Percentiles rank a stretch among this genome's conserved stretches.
Conservation (phyloP, 92 coral and sea anemone species). For the Paramuricea clavata region DNA sequence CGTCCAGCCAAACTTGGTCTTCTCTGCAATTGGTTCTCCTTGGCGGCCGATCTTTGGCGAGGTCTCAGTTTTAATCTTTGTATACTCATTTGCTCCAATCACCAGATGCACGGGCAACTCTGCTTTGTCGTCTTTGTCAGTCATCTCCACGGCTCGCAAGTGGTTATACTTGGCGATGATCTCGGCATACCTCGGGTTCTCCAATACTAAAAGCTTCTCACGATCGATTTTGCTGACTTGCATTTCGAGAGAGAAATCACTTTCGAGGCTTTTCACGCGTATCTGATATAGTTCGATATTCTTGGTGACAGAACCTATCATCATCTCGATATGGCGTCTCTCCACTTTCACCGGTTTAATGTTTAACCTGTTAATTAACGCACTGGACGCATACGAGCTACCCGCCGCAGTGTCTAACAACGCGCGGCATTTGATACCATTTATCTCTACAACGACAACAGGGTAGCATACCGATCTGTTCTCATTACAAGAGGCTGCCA, state of each 20-base stretch:
- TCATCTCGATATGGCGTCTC: no score
- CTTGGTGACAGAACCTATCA: no score
- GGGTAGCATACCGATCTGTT: no score
- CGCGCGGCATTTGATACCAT: no score
- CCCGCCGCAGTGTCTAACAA: no score
- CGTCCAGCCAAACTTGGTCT: conserved; percentile 41
- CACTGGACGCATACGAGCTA: no score
- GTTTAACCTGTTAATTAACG: no score
- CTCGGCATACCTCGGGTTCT: conserved; percentile 14
- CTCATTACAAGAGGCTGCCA: no score
- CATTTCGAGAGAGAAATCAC: neutral
- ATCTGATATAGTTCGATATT: no score
- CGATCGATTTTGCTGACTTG: conserved; percentile 29
- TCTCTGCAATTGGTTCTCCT: conserved; percentile 47
- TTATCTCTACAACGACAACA: no score
- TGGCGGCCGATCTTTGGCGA: conserved; percentile 17
- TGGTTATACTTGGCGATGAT: neutral
- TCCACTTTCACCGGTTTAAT: no score
- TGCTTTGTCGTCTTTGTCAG: conserved; percentile 19
- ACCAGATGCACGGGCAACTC: conserved; percentile 36
- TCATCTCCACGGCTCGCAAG: conserved; percentile 4
- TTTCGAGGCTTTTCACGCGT: conserved; percentile 10
- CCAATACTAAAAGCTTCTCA: neutral
- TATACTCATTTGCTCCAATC: conserved; percentile 30
- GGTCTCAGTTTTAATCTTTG: conserved; percentile 16